Evolutionary conservation across 2,113 vertebrate genomes (phyloP).

Genomic region (Mugil cephalus): DNA sequence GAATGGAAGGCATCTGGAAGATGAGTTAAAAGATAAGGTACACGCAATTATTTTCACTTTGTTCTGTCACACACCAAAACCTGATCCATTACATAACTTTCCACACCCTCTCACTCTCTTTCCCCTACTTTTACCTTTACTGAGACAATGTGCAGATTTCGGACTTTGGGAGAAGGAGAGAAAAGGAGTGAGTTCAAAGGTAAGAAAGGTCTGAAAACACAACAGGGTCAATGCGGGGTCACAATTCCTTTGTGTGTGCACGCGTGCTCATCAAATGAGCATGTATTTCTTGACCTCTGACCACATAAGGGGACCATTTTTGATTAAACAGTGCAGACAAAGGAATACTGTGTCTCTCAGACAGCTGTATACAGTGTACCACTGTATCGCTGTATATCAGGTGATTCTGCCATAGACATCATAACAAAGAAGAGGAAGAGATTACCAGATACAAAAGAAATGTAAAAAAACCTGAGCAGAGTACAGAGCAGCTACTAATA

Average conservation of each 20-base stretch:
- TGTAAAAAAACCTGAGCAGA: neutral
- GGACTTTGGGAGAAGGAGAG: neutral
- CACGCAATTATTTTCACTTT: neutral
- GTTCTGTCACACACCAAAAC: constrained; percentile 12
- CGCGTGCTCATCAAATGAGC: neutral
- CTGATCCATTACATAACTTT: constrained; percentile 12
- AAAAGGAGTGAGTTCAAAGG: too few relatives aligned
- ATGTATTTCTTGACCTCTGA: constrained; percentile 37
- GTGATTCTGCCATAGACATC: neutral
- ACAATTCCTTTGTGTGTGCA: too few relatives aligned
- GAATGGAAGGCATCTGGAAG: constrained; percentile 66
- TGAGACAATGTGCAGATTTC: constrained; percentile 36
- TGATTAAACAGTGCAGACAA: constrained; percentile 30
- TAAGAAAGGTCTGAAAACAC: too few relatives aligned
- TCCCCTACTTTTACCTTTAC: constrained; percentile 8
- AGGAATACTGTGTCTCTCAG: constrained; percentile 25
- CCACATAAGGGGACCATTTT: constrained; percentile 43
- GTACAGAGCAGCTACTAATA: neutral
- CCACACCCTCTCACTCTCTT: neutral
- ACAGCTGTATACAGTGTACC: constrained; percentile 23
- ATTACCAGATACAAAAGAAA: neutral
- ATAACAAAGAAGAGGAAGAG: neutral
- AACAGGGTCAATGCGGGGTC: too few relatives aligned
- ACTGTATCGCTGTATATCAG: neutral
- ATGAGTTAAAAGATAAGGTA: constrained; percentile 65